Evolutionary conservation across 1,140 invertebrate genomes (phyloP).

Genomic region (Samia ricini): DNA sequence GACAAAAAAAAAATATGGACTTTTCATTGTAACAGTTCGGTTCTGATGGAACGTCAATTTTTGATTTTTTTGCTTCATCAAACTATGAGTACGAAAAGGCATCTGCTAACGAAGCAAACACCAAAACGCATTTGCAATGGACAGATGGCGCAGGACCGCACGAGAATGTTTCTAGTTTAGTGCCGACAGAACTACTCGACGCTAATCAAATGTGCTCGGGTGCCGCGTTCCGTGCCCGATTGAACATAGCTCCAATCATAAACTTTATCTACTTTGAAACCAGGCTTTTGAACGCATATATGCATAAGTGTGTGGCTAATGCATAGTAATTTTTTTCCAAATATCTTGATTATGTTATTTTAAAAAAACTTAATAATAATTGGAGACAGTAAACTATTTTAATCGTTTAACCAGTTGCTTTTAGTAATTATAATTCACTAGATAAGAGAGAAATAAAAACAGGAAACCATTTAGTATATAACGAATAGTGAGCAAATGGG

Average conservation of each 20-base stretch:
- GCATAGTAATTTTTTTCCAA: no score
- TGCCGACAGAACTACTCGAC: slow-evolving; percentile 6
- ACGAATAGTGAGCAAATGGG: no score
- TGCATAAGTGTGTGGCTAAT: neutral
- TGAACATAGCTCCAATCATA: slow-evolving; percentile 32
- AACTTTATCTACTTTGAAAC: slow-evolving; percentile 25
- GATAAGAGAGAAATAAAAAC: no score
- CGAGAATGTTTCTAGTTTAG: neutral
- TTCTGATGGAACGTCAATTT: slow-evolving; percentile 10
- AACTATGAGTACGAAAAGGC: slow-evolving; percentile 23
- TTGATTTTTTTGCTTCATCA: slow-evolving; percentile 24
- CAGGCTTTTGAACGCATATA: slow-evolving; percentile 13
- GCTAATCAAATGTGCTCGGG: slow-evolving; percentile 42
- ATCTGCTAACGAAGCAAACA: slow-evolving; percentile 41
- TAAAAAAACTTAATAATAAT: neutral
- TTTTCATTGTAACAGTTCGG: slow-evolving; percentile 9
- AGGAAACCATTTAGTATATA: no score
- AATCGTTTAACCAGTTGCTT: neutral
- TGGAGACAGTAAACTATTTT: neutral
- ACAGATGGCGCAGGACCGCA: slow-evolving; percentile 24
- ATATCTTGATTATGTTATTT: neutral
- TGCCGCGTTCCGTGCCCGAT: slow-evolving; percentile 25
- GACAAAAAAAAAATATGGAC: neutral
- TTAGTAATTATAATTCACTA: no score
- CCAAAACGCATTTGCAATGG: slow-evolving; percentile 38